phyloP scores from a whole-genome alignment of 92 coral and sea anemone genomes.

The Montipora capitata region DNA sequence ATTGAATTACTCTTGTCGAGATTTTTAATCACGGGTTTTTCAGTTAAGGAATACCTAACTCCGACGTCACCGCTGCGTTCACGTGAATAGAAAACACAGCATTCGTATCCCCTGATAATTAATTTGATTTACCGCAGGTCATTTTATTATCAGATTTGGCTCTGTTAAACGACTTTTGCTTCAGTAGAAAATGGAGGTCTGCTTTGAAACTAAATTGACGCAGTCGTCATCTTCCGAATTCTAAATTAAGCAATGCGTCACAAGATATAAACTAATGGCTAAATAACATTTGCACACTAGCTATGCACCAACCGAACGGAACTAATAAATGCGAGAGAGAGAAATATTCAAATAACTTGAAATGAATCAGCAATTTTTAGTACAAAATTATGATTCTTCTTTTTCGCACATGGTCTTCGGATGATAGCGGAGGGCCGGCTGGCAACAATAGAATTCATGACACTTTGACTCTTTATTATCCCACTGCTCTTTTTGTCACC shows the following conservation, averaged over 20 bases:
- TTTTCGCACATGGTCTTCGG: constrained; percentile 1
- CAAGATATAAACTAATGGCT: too few relatives aligned
- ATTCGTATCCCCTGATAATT: constrained; percentile 9
- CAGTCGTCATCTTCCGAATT: background rate
- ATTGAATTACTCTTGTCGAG: background rate
- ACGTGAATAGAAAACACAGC: background rate
- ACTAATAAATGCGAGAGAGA: background rate
- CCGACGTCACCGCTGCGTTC: too few relatives aligned
- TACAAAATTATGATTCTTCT: background rate
- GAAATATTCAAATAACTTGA: too few relatives aligned
- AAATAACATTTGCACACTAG: background rate
- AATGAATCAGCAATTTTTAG: background rate
- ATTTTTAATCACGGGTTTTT: constrained; percentile 1
- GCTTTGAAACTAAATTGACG: constrained; percentile 22
- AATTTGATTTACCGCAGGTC: constrained; percentile 39
- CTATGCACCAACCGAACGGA: background rate
- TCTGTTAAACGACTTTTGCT: constrained; percentile 36
- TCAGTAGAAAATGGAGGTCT: constrained; percentile 25
- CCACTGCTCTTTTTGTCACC: constrained; percentile 22
- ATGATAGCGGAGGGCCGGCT: too few relatives aligned
- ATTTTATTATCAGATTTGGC: constrained; percentile 40
- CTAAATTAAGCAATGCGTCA: background rate
- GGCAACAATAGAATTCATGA: background rate
- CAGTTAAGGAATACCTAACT: too few relatives aligned
- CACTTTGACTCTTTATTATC: too few relatives aligned